These are phyloP conservation scores for Dromiciops gliroides DNA, from an alignment of 2,113 vertebrate species.

Conservation along the genomic window DNA sequence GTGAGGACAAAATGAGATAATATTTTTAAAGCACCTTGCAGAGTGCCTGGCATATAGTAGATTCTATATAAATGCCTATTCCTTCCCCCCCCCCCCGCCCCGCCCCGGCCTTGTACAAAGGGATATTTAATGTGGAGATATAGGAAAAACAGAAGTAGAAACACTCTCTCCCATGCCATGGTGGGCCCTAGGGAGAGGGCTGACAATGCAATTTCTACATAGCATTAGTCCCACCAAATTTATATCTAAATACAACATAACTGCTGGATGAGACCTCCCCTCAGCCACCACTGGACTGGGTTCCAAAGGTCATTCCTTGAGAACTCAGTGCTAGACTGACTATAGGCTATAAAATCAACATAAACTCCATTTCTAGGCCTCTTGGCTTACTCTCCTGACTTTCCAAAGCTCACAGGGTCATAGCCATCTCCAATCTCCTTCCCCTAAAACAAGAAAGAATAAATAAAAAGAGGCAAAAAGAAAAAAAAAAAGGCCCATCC, in stretches of 20 bases:
- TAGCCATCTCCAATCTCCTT: neutral
- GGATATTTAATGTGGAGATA: neutral
- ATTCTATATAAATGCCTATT: neutral
- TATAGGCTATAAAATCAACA: neutral
- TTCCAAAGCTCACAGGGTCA: neutral
- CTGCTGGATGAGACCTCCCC: neutral
- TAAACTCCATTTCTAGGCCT: neutral
- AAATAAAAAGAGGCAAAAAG: neutral
- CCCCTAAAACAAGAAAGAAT: neutral
- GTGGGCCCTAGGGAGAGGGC: neutral
- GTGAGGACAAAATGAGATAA: neutral
- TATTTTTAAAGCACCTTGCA: neutral
- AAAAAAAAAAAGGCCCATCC: neutral
- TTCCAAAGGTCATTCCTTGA: neutral
- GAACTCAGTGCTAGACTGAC: neutral
- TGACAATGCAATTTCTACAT: neutral
- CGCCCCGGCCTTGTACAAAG: too few relatives aligned
- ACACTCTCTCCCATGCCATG: neutral
- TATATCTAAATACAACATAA: neutral
- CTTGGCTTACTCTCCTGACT: neutral
- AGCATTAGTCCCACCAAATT: neutral
- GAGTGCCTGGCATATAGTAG: neutral
- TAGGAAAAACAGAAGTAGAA: neutral
- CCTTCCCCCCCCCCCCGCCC: neutral
- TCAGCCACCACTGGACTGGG: neutral